These are phyloP conservation scores for Eutrigla gurnardus DNA, from an alignment of 2,797 vertebrate genomes.

Conservation along the genomic window DNA sequence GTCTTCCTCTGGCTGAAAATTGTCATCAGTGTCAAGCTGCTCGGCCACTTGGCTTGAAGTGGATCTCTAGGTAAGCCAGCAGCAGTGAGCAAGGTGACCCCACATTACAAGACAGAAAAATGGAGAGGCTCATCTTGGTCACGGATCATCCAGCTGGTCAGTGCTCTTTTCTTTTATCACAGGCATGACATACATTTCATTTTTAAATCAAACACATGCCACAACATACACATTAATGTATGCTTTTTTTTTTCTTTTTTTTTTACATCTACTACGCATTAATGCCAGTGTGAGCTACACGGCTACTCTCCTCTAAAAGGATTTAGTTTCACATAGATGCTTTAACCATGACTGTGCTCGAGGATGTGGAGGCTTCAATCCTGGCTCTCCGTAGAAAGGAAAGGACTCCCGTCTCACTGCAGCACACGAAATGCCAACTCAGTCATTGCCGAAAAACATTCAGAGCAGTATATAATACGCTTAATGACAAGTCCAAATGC, in stretches of 20 bases:
- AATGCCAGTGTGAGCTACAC: not conserved
- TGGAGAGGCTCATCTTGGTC: not conserved
- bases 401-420: not conserved
- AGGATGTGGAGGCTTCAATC: not conserved
- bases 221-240: not conserved
- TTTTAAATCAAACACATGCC: not conserved
- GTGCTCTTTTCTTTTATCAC: not conserved
- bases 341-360: not conserved
- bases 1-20: constrained; percentile 45
- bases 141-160: not conserved
- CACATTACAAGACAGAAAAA: not conserved
- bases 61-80: constrained; percentile 37
- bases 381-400: not conserved
- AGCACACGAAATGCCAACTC: not conserved
- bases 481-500: not conserved
- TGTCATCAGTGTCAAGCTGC: constrained; percentile 49
- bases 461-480: not conserved
- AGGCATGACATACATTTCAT: not conserved
- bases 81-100: constrained; percentile 22
- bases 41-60: constrained; percentile 29
- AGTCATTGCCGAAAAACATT: not conserved
- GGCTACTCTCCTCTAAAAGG: not conserved
- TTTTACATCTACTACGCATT: not conserved
- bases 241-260: too few relatives aligned
- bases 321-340: not conserved